Evolutionary conservation across 2,797 vertebrate species (phyloP), one percentile per base, ranked within the genome.

Genomic region (Cirrhinus molitorella): DNA sequence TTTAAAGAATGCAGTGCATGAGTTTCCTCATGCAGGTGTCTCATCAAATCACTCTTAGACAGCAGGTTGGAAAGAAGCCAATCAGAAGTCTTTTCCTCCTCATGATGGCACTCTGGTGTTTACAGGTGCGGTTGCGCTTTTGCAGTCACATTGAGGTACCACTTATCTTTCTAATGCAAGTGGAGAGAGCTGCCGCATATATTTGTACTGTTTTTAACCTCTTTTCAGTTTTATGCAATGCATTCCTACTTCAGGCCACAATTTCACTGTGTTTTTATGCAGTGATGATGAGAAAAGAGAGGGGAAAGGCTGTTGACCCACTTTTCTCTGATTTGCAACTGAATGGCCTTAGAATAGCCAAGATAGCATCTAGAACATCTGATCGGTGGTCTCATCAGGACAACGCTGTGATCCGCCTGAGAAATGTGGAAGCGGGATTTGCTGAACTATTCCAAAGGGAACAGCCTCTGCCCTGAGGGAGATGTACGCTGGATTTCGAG

Each of bases 371-470:
- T 51, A 17, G 55, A 77, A 71, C 37, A 31, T 74, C 28, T 19
- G 70, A 53, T 67, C 45, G 17, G 49, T 5, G 57, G 65, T 25
- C 79, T 61, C 34, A 4, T 71, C 81, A 67, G n/a, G 43, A 40
- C 8, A 40, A 9, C 43, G 45, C 76, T 80, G 4, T 19, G 40
- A 67, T 79, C 59, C 13, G 66, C 17, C 57, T 21, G 40, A n/a
- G 51, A 65, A 61, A 43, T 49, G 51, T 77, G 67, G 75, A 83
- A 86, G 43, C 40, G 68, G 71, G 81, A 80, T 83, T 76, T 72
- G 70, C 75, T 49, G 57, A 23, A 66, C 12, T 80, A 34, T 59
- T 85, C 83, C 49, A 66, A 72, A n/a, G 59, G 68, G 87, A 85
- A 81, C 85, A 79, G 70, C 45, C 65, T 66, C 21, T 45, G 37